Evolutionary conservation across 2,888 invertebrate species (phyloP).

Genomic region (Caenorhabditis afra): DNA sequence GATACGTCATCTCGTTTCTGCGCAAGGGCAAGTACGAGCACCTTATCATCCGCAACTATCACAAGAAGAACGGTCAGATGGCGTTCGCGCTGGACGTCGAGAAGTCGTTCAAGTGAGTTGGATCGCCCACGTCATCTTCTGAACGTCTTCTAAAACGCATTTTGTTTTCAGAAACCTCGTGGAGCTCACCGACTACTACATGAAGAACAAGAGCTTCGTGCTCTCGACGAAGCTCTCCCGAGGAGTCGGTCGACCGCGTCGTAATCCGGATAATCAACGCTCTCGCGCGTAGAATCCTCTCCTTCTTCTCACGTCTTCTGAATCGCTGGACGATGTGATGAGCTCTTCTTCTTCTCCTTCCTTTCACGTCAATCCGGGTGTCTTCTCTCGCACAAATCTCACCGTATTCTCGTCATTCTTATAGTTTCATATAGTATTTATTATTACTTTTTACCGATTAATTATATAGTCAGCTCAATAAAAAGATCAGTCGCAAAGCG

Average conservation of each 20-base stretch:
- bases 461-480: too few relatives aligned
- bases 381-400: too few relatives aligned
- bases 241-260: constrained; percentile 55
- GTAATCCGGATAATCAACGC: constrained; percentile 17
- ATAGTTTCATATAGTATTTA: too few relatives aligned
- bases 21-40: constrained; percentile 17
- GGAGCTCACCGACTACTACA: constrained; percentile 67
- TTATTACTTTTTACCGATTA: too few relatives aligned
- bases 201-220: constrained; percentile 62
- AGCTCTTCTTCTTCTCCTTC: too few relatives aligned
- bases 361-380: too few relatives aligned
- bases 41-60: constrained; percentile 34
- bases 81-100: constrained; percentile 53
- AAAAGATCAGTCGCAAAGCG: too few relatives aligned
- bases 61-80: constrained; percentile 44
- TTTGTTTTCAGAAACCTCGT: constrained; percentile 60
- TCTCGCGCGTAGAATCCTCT: constrained; percentile 21
- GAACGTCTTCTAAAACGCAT: neutral
- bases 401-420: too few relatives aligned
- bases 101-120: neutral
- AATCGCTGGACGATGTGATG: neutral
- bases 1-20: constrained; percentile 46
- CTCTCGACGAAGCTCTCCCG: constrained; percentile 56
- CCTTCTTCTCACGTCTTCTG: constrained; percentile 9
- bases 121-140: neutral